A percentile compares a stretch with the other conserved stretches of the same genome.
Evolutionary conservation across 2,797 vertebrate genomes (phyloP).

Genomic region (Hydrolagus colliei): DNA sequence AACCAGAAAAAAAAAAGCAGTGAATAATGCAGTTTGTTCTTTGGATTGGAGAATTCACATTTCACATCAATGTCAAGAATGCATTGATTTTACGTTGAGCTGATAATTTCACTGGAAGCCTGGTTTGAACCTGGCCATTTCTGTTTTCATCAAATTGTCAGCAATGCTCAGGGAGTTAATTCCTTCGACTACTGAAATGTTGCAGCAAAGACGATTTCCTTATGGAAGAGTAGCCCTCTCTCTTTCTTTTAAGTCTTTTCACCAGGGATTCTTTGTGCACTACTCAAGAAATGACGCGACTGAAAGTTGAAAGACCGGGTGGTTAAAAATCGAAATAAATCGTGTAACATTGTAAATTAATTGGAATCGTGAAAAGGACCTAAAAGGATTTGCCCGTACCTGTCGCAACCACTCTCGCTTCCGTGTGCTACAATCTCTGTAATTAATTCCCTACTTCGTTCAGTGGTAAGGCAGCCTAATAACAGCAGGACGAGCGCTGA

Average conservation of each 20-base stretch:
- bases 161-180: background rate
- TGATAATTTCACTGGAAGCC: background rate
- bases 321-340: background rate
- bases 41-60: background rate
- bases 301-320: background rate
- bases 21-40: background rate
- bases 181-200: background rate
- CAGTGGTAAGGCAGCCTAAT: background rate
- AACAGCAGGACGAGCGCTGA: background rate
- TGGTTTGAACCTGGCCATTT: background rate
- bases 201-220: background rate
- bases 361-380: background rate
- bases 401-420: background rate
- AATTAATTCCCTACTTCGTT: background rate
- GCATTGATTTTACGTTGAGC: background rate
- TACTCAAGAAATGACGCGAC: background rate
- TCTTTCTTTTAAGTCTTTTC: background rate
- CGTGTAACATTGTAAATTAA: background rate
- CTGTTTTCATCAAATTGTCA: background rate
- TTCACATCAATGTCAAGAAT: background rate
- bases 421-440: background rate
- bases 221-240: background rate
- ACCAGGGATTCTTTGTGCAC: background rate
- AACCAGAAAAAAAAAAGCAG: too few relatives aligned
- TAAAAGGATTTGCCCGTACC: background rate